A percentile compares a stretch with the other conserved stretches of the same genome.
These are phyloP conservation scores for Cettia cetti DNA, from an alignment of 2,113 vertebrate genomes.

Conservation along the genomic window DNA sequence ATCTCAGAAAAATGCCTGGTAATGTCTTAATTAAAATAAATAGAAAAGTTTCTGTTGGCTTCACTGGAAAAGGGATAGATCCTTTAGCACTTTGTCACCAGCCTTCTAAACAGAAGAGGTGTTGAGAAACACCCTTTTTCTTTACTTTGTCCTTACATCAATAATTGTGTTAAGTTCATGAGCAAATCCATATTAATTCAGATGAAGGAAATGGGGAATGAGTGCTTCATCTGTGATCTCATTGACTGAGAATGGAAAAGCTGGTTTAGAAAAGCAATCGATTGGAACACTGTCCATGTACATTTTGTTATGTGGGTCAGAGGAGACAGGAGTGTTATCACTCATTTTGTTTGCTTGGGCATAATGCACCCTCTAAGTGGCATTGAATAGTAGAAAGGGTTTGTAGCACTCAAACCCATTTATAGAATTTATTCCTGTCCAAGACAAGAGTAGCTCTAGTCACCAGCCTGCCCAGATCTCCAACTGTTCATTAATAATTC, in stretches of 20 bases:
- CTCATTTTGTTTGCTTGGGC: constrained; percentile 8
- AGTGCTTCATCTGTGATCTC: not conserved
- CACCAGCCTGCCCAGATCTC: not conserved
- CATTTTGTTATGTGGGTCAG: constrained; percentile 19
- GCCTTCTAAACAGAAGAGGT: not conserved
- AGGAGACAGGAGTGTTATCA: not conserved
- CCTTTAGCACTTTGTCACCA: not conserved
- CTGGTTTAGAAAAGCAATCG: not conserved
- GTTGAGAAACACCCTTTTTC: not conserved
- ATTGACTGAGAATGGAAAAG: constrained; percentile 20
- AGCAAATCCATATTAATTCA: constrained; percentile 40
- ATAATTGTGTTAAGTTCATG: not conserved
- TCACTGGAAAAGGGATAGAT: not conserved
- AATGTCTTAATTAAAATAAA: not conserved
- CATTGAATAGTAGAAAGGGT: not conserved
- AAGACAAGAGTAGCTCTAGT: not conserved
- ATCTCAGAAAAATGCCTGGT: not conserved
- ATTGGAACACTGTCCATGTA: not conserved
- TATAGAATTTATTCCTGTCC: not conserved
- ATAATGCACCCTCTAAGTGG: not conserved
- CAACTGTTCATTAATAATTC: not conserved
- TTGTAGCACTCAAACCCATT: not conserved
- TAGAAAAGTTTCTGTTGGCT: not conserved
- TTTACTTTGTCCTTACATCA: not conserved
- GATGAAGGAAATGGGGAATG: not conserved